Conservation (phyloP, 2,797 vertebrate species). For the Scarus forsteni region DNA sequence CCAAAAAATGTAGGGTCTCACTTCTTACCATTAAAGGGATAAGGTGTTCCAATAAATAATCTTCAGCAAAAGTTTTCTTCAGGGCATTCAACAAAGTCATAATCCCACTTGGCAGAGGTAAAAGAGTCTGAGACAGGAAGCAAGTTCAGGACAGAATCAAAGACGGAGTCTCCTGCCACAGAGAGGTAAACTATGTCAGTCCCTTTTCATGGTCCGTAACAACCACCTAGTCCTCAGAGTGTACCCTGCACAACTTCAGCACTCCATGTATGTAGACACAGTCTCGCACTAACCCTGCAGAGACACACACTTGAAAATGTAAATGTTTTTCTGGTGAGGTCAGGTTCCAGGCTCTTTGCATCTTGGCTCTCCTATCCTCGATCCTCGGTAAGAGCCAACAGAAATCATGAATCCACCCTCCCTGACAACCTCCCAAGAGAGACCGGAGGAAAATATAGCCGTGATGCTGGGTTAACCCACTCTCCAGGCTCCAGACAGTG, state of each 20-base stretch:
- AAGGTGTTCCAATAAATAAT: slow-evolving; percentile 51
- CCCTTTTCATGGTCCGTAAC: slow-evolving; percentile 66
- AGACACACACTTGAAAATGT: slow-evolving; percentile 57
- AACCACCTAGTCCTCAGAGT: slow-evolving; percentile 59
- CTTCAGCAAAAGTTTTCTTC: slow-evolving; percentile 33
- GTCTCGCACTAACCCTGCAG: slow-evolving; percentile 27
- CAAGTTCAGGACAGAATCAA: slow-evolving; percentile 59
- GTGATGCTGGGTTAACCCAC: slow-evolving; percentile 77
- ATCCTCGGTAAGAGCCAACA: slow-evolving; percentile 56
- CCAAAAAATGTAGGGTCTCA: slow-evolving; percentile 40
- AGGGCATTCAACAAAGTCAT: slow-evolving; percentile 52
- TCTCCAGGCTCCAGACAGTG: slow-evolving; percentile 80
- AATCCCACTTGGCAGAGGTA: slow-evolving; percentile 51
- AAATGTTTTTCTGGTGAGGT: slow-evolving; percentile 81
- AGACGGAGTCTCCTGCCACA: slow-evolving; percentile 52
- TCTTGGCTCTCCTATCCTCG: slow-evolving; percentile 65
- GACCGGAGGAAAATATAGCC: slow-evolving; percentile 63
- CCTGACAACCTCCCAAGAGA: slow-evolving; percentile 54
- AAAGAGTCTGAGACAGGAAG: slow-evolving; percentile 54
- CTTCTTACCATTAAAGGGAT: slow-evolving; percentile 40
- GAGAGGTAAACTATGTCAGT: slow-evolving; percentile 70
- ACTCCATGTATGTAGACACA: slow-evolving; percentile 38
- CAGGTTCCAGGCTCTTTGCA: slow-evolving; percentile 77
- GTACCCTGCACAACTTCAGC: slow-evolving; percentile 19
- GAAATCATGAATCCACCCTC: slow-evolving; percentile 44